Evolutionary conservation across 2,888 invertebrate species (phyloP), one percentile per base, ranked within the genome.

Genomic region (Perizoma affinitatum): DNA sequence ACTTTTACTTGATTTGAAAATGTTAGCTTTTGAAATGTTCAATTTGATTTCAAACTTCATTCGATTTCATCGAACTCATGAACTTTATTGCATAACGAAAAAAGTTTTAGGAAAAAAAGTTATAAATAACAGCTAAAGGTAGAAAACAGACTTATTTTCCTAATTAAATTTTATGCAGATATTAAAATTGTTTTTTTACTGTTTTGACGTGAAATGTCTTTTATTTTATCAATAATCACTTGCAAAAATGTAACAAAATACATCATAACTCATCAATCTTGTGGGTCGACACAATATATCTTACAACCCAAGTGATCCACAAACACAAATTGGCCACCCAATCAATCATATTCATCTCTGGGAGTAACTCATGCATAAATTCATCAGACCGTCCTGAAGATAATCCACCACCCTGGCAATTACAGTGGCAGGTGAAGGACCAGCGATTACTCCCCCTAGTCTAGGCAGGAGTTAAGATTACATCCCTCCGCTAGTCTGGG

Each of bases 321-420:
- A 33, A 52, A 53, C 43, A 50, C 61, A 57, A 61, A 57, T 53
- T 61, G 54, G 54, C 41, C 11, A 41, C 53, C 53, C 55, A 61
- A 65, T 58, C 61, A 55, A 62, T 62, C 61, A 58, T 61, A 57
- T 62, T 62, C 61, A 61, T 62, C 58, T 51, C 42, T 22, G 22
- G 22, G 22, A 22, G 46, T 9, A 58, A 22, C 54, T 58, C 67
- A 67, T 67, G 62, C 64, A 67, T 67, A 67, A 61, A 62, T 63
- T 51, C 57, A 58, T 66, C 34, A 9, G 40, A 6, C 40, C 46
- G 7, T 43, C 42, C 51, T 52, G 52, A 33, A 22, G 34, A 9
- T 55, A 47, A 52, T 60, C 38, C 11, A 6, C 51, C 5, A 11
- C 44, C 46, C 33, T 34, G n/a, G 44, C 47, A 46, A 41, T 51